Conservation (phyloP, 1,140 invertebrate genomes). For the Sitodiplosis mosellana region DNA sequence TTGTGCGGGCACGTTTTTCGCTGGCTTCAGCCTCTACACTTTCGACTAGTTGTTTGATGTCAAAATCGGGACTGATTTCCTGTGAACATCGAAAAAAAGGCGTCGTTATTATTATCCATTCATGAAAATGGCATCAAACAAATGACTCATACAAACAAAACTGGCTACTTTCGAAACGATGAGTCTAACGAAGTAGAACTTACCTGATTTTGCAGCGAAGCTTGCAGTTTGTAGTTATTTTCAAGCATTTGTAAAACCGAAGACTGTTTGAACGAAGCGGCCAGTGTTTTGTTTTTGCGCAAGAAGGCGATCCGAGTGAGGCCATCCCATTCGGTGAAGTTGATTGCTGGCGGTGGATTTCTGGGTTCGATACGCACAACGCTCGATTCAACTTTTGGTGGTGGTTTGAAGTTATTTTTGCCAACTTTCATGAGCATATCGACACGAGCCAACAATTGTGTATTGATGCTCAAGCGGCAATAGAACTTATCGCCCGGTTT, state of each 20-base stretch:
- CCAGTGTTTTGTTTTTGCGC: conserved; percentile 87
- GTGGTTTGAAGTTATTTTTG: conserved; percentile 96
- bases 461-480: conserved; percentile 91
- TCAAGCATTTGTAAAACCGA: conserved; percentile 67
- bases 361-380: conserved; percentile 95
- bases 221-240: conserved; percentile 82
- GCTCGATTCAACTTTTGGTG: conserved; percentile 96
- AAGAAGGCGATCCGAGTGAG: conserved; percentile 85
- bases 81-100: conserved; percentile 32
- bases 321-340: conserved; percentile 97
- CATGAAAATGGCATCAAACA: conserved; percentile 1
- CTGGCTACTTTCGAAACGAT: too few species aligned
- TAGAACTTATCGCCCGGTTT: conserved; percentile 96
- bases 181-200: too few species aligned
- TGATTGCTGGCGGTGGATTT: conserved; percentile 90
- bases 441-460: conserved; percentile 84
- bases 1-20: conserved; percentile 70
- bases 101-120: too few species aligned
- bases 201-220: conserved; percentile 54
- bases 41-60: conserved; percentile 70
- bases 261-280: conserved; percentile 68
- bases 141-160: too few species aligned
- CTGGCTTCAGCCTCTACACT: conserved; percentile 46
- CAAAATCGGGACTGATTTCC: conserved; percentile 61
- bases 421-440: conserved; percentile 95